phyloP scores from a whole-genome alignment of 1,140 invertebrate genomes.

The Harlomillsia oculata region DNA sequence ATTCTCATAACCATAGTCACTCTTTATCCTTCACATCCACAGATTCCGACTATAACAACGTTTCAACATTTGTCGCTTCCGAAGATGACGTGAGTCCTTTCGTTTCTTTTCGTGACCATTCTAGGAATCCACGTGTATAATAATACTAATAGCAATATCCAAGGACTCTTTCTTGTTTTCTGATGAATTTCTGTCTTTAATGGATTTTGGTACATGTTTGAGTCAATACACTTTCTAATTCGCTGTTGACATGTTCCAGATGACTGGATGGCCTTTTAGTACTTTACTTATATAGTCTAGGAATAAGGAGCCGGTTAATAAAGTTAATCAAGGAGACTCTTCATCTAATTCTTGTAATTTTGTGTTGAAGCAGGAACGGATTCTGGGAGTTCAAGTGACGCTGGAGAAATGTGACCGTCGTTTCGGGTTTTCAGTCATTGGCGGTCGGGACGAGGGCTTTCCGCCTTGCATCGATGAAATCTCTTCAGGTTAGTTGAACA shows the following conservation, averaged over 20 bases:
- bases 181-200: no score
- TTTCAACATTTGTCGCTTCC: constrained; percentile 1
- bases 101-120: background rate
- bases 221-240: no score
- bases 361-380: constrained; percentile 16
- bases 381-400: constrained; percentile 27
- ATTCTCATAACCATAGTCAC: constrained; percentile 12
- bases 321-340: background rate
- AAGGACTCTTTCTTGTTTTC: no score
- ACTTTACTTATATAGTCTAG: no score
- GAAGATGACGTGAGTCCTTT: constrained; percentile 16
- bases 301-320: background rate
- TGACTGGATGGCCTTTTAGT: no score
- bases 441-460: constrained; percentile 45
- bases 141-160: background rate
- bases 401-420: constrained; percentile 40
- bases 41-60: constrained; percentile 12
- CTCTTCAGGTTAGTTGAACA: constrained; percentile 40
- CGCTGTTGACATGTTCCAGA: no score
- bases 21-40: constrained; percentile 25
- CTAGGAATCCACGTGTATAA: background rate
- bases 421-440: constrained; percentile 48
- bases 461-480: constrained; percentile 45
- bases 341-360: background rate
- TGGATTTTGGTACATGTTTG: no score